Evolutionary conservation across 2,888 invertebrate species (phyloP).

Genomic region (Heliconius ismenius): DNA sequence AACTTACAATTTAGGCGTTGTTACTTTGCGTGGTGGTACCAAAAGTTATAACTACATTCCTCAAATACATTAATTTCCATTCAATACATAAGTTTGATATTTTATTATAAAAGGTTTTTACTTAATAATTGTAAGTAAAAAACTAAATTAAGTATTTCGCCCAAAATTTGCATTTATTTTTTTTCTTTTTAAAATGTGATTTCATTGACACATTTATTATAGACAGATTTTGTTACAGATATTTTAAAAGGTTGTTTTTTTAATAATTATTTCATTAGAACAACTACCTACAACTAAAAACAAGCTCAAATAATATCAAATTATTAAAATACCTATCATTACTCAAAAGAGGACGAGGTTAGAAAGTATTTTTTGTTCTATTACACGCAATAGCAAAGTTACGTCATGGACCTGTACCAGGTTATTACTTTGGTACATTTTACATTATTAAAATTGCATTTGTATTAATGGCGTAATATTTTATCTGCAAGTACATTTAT

Average conservation of each 20-base stretch:
- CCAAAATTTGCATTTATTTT: too few relatives aligned
- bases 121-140: background rate
- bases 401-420: constrained; percentile 55
- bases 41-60: constrained; percentile 8
- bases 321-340: background rate
- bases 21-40: constrained; percentile 28
- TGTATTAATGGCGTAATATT: constrained; percentile 61
- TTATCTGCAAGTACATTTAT: background rate
- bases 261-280: background rate
- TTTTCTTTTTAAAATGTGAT: too few relatives aligned
- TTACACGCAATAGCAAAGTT: constrained; percentile 64
- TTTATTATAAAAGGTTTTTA: background rate
- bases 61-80: background rate
- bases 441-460: constrained; percentile 38
- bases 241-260: background rate
- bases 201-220: too few relatives aligned
- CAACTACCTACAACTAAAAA: background rate
- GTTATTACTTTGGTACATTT: constrained; percentile 54
- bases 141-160: background rate
- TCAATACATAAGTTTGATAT: background rate
- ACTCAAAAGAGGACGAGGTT: constrained; percentile 65
- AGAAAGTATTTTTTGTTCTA: constrained; percentile 64
- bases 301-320: background rate
- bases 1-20: constrained; percentile 22
- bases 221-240: background rate